A percentile compares a stretch with the other conserved stretches of the same genome.
These are phyloP conservation scores for Pharmacophagus antenor DNA, from an alignment of 2,888 invertebrate species.

Conservation along the genomic window DNA sequence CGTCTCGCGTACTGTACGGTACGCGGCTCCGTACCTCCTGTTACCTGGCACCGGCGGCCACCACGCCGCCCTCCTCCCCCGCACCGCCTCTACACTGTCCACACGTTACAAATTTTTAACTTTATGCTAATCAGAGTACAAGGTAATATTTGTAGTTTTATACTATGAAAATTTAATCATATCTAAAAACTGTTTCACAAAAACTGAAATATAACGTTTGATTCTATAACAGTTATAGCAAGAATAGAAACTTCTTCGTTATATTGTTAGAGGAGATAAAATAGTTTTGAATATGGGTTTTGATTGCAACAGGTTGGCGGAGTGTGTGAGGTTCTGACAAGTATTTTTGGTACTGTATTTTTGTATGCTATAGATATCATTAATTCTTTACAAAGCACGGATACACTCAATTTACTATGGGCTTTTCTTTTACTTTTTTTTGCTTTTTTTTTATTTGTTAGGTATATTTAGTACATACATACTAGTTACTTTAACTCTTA, in stretches of 20 bases:
- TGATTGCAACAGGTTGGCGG: slow-evolving; percentile 24
- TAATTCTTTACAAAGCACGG: background rate
- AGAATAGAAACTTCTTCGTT: background rate
- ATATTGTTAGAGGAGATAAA: background rate
- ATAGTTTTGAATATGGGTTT: slow-evolving; percentile 8
- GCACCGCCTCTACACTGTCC: slow-evolving; percentile 40
- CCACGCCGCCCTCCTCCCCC: slow-evolving; percentile 49
- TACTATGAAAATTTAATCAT: slow-evolving; percentile 15
- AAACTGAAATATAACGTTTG: too few species aligned
- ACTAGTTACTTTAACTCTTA: background rate
- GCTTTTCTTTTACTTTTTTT: background rate
- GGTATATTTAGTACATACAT: background rate
- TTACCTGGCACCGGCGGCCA: slow-evolving; percentile 74
- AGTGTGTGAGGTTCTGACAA: slow-evolving; percentile 9
- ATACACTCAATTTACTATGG: background rate
- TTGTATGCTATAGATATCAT: background rate
- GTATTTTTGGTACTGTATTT: background rate
- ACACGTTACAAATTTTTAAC: slow-evolving; percentile 40
- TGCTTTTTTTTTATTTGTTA: background rate
- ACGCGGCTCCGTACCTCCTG: slow-evolving; percentile 72
- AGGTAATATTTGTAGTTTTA: slow-evolving; percentile 39
- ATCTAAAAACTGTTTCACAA: background rate
- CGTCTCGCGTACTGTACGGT: slow-evolving; percentile 39
- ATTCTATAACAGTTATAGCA: background rate
- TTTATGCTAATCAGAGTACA: slow-evolving; percentile 2